phyloP scores from a whole-genome alignment of 1,140 invertebrate species.

The Aphelenchoides avenae region DNA sequence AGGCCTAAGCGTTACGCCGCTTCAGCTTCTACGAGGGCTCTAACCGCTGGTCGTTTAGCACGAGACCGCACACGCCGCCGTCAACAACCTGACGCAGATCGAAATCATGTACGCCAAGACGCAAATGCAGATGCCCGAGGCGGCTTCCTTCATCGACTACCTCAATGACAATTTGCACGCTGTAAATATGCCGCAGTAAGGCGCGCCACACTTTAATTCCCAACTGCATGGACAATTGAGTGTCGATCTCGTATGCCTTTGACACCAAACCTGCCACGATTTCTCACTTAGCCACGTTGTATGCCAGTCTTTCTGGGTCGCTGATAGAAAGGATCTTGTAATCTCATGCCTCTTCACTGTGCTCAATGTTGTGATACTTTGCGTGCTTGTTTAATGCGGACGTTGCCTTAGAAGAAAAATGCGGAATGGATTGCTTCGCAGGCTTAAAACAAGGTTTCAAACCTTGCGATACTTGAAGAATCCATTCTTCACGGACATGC shows the following conservation, averaged over 20 bases:
- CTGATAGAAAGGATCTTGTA: background rate
- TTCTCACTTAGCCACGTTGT: constrained; percentile 2
- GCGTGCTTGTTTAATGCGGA: too few relatives aligned
- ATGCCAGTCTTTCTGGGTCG: constrained; percentile 13
- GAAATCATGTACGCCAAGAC: constrained; percentile 85
- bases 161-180: constrained; percentile 7
- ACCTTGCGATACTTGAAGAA: too few relatives aligned
- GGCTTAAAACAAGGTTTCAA: too few relatives aligned
- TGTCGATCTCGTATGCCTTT: background rate
- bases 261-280: constrained; percentile 1
- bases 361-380: too few relatives aligned
- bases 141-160: constrained; percentile 74
- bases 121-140: constrained; percentile 76
- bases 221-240: background rate
- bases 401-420: too few relatives aligned
- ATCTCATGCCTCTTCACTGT: too few relatives aligned
- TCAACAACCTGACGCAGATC: constrained; percentile 84
- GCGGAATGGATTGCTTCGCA: too few relatives aligned
- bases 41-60: constrained; percentile 23
- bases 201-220: too few relatives aligned
- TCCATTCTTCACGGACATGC: too few relatives aligned
- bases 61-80: constrained; percentile 68
- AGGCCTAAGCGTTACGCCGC: constrained; percentile 42
- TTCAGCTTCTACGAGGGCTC: constrained; percentile 3
- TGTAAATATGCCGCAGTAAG: too few relatives aligned